Percentiles rank a stretch among this genome's conserved stretches.
phyloP scores from a whole-genome alignment of 2,797 vertebrate species.

The Sebastes vulpes region DNA sequence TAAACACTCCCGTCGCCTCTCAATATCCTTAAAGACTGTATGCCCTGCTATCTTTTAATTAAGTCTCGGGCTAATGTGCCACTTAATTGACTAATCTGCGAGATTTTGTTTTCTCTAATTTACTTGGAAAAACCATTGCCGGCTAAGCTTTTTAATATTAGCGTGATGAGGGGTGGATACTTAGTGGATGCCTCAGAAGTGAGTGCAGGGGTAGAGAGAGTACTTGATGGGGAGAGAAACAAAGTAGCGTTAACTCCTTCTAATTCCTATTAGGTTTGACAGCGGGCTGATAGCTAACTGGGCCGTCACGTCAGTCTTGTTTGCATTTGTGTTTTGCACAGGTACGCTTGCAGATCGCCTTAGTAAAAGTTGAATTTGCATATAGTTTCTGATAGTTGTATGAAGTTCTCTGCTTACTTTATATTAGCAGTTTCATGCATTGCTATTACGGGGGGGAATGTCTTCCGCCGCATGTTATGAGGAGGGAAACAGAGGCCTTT shows the following conservation, averaged over 20 bases:
- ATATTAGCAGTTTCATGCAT: not conserved
- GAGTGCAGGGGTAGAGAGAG: constrained; percentile 55
- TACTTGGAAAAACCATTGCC: constrained; percentile 85
- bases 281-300: constrained; percentile 60
- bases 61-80: constrained; percentile 89
- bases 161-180: constrained; percentile 73
- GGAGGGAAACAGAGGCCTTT: constrained; percentile 50
- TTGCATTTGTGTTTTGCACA: constrained; percentile 28
- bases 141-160: constrained; percentile 85
- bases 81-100: constrained; percentile 90
- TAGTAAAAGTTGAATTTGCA: constrained; percentile 31
- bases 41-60: constrained; percentile 89
- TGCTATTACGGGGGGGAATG: not conserved
- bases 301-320: constrained; percentile 45
- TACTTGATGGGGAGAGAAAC: constrained; percentile 64
- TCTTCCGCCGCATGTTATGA: constrained; percentile 34
- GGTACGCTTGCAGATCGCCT: constrained; percentile 31
- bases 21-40: constrained; percentile 85
- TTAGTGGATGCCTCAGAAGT: constrained; percentile 74
- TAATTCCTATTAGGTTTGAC: constrained; percentile 69
- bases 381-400: constrained; percentile 3
- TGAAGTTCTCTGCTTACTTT: constrained; percentile 14
- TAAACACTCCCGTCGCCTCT: constrained; percentile 84
- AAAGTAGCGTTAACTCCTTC: constrained; percentile 71
- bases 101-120: constrained; percentile 91